Evolutionary conservation across 53 echinoderm and acorn worm genomes (phyloP), one percentile per base, ranked within the genome.

Genomic region (Actinopyga echinites): DNA sequence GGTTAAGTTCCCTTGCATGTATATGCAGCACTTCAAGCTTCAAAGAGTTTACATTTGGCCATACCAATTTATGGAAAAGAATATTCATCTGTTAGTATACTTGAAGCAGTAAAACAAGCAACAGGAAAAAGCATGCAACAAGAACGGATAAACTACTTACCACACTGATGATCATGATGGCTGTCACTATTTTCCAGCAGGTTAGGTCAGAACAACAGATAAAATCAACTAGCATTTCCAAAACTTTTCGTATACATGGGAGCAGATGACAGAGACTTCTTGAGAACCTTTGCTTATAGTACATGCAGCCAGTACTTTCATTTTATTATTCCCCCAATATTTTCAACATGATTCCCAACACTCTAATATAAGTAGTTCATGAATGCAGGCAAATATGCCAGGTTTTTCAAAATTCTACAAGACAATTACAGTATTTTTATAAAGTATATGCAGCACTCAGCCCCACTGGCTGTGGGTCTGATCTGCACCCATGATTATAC

Each of bases 401-500:
- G n/a, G n/a, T n/a, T n/a, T n/a, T n/a, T n/a, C n/a, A n/a, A n/a
- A n/a, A n/a, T 31, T 65, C 66, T 30, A 29, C 30, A 8, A 31
- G 66, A 17, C 32, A 65, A 65, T n/a, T n/a, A n/a, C n/a, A 65
- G 30, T 65, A 65, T 65, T 65, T 65, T 17, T 32, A 65, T 28
- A 32, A 32, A 30, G 4, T 30, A 31, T 11, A 65, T 65, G 66
- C n/a, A 65, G 15, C 29, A 35, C 8, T 11, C 11, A 65, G 32
- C 66, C 66, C 66, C 65, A 28, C 34, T 65, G 66, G 32, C 66
- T 65, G 65, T 65, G 65, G 66, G 32, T 32, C 66, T 65, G 66
- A 65, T 65, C 66, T 65, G 40, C 40, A 40, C 40, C 40, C 40
- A 40, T 40, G 40, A 40, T 40, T 8, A 40, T 40, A 40, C 7